phyloP scores from a whole-genome alignment of 2,797 vertebrate genomes.

The Gallinago solitaria region DNA sequence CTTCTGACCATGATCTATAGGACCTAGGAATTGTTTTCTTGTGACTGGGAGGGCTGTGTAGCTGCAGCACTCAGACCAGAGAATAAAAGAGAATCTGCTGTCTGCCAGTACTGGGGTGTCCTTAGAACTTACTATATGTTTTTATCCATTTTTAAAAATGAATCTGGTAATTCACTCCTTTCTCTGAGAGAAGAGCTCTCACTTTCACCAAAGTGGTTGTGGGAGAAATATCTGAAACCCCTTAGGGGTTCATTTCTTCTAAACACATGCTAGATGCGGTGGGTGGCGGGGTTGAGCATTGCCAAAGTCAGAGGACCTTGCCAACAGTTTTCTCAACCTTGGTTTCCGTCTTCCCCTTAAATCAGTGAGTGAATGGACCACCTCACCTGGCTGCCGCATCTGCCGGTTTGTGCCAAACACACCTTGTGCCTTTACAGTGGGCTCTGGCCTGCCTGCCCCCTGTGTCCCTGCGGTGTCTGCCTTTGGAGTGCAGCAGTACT shows the following conservation, averaged over 20 bases:
- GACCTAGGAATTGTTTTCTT: background rate
- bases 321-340: background rate
- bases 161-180: background rate
- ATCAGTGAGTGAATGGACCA: background rate
- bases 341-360: background rate
- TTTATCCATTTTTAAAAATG: background rate
- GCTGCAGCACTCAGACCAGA: background rate
- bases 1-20: background rate
- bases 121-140: background rate
- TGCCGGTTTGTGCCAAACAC: slow-evolving; percentile 32
- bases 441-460: background rate
- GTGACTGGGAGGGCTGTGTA: background rate
- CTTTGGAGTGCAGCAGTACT: background rate
- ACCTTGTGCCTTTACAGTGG: background rate
- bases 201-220: accelerated
- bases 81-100: background rate
- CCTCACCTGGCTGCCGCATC: background rate
- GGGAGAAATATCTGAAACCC: background rate
- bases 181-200: background rate
- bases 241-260: background rate
- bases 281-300: background rate
- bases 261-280: background rate
- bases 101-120: background rate
- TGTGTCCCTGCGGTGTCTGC: background rate
- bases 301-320: background rate